Evolutionary conservation across 2,888 invertebrate genomes (phyloP), one percentile per base, ranked within the genome.

Genomic region (Glyphotaelius pellucidus): DNA sequence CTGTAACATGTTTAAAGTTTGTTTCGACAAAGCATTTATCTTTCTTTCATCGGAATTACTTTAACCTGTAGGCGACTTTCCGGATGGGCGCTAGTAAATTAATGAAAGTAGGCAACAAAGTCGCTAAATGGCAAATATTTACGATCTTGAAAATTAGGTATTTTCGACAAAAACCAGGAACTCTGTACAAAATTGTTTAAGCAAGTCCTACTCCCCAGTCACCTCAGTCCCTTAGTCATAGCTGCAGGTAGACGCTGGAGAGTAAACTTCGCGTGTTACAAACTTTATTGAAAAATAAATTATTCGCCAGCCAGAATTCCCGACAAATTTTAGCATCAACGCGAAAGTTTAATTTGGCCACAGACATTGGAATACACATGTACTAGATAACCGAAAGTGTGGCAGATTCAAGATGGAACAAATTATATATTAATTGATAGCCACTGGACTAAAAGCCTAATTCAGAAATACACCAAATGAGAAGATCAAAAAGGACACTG

Each of bases 231-330:
- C 86, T 11, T 30, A 9, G 85, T 11, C 19, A 12, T 38, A n/a
- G 38, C 42, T 42, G 86, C 15, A 42, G 42, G 86, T 42, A 42
- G 42, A 86, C 42, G 47, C 42, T 15, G 42, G 30, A 42, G 42
- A 42, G 42, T n/a, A n/a, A 87, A 87, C 30, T 87, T 87, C 31
- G 87, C 52, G 67, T 67, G 47, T 47, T 32, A 35, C 47, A 47
- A 90, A 81, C 90, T 90, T 90, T 83, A 90, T 90, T 83, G 90
- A 90, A 90, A 90, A 90, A 83, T 90, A 90, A 90, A 90, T 90
- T 90, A 90, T 90, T 90, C 42, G 32, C 19, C 11, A 52, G 38
- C 47, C 11, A 89, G 42, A 80, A 80, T 25, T 35, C 32, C 67
- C 31, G 67, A 52, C 32, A 32, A 87, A 87, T 87, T 87, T 87